Conservation (phyloP, 2,888 invertebrate genomes). For the Cosmopolites sordidus region DNA sequence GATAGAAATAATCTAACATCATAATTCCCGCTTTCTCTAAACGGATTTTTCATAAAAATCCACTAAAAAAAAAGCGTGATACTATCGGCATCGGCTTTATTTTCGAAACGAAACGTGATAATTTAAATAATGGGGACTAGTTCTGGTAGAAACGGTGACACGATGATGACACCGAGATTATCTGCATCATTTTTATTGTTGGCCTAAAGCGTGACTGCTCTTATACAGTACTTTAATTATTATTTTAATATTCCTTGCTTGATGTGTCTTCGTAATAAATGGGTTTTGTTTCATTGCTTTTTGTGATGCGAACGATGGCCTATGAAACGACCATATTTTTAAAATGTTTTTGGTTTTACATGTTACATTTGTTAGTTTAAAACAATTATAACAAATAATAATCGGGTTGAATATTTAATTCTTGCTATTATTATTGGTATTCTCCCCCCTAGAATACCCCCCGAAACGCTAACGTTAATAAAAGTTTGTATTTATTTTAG, state of each 20-base stretch:
- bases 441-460: no score
- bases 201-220: background rate
- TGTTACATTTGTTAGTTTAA: no score
- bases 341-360: no score
- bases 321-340: no score
- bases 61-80: background rate
- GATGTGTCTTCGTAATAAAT: no score
- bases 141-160: background rate
- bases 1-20: background rate
- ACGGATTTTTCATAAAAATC: background rate
- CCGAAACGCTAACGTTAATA: no score
- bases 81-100: background rate
- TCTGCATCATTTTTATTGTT: background rate
- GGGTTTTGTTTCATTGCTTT: no score
- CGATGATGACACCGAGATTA: constrained; percentile 1
- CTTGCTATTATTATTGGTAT: no score
- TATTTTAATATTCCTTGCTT: background rate
- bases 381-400: no score
- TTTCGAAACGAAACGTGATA: constrained; percentile 8
- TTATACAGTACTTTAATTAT: background rate
- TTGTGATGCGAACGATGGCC: no score
- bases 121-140: constrained; percentile 14
- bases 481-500: no score
- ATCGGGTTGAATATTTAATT: no score
- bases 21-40: background rate